Evolutionary conservation across 2,113 vertebrate species (phyloP), one percentile per base, ranked within the genome.

Genomic region (Poicephalus meyeri): DNA sequence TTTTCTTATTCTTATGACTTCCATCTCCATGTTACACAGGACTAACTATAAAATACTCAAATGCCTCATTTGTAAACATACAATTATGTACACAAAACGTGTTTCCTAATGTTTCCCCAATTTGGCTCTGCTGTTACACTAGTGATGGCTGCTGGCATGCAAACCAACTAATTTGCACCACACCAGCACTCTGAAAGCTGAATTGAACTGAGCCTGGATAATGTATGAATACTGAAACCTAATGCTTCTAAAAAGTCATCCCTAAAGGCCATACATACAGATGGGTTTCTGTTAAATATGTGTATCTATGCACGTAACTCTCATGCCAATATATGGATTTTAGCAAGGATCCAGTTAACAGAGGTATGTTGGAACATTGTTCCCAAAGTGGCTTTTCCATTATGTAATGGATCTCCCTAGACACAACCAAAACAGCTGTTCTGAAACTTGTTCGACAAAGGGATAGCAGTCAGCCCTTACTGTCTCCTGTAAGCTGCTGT

Each of bases 31-130:
- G 56, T 72, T 95, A 88, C 92, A 69, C 49, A 89, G 88, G 73
- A 46, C 91, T 93, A 81, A 60, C 92, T 92, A 19, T 89, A 79
- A 92, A 85, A 95, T 94, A 96, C 95, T 93, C 92, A 93, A 89
- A 91, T 93, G 88, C 73, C 80, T 96, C 88, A 89, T 97, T 96
- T 96, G 93, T 92, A 95, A 96, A 96, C 96, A 95, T 83, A 94
- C 93, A 94, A 69, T 95, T 93, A 91, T 87, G 73, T 81, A 79
- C 78, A 71, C 77, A 95, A 94, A 92, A 84, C 9, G 29, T 89
- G 73, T 63, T 95, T 89, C 92, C 92, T 88, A 93, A 87, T 92
- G 80, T 85, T 93, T 87, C 37, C 77, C 66, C 83, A 76, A 35
- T 92, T 95, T 95, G 91, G 86, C 91, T 95, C 52, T 73, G 73